These are phyloP conservation scores for Dicaeum eximium DNA, from an alignment of 2,113 vertebrate genomes.

Conservation along the genomic window DNA sequence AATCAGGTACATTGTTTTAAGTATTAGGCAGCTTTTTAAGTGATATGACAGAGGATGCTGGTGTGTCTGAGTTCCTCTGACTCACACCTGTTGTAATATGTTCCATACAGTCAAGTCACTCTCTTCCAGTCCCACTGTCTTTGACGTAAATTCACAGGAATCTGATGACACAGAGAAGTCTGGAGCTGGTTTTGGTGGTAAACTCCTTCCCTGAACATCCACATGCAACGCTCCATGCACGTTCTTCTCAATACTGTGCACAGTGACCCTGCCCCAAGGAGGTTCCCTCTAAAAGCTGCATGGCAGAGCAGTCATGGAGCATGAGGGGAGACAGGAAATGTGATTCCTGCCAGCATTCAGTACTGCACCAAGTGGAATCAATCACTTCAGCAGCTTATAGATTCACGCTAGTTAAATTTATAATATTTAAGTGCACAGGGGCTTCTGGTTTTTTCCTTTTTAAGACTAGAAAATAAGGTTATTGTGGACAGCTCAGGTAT, in stretches of 20 bases:
- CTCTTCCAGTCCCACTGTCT: not conserved
- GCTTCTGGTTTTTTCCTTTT: not conserved
- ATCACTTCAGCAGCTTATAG: not conserved
- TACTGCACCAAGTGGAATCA: not conserved
- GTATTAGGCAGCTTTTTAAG: not conserved
- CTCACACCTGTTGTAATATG: not conserved
- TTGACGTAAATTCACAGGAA: not conserved
- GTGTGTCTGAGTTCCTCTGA: not conserved
- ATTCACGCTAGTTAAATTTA: not conserved
- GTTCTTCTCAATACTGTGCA: not conserved
- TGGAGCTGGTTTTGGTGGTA: not conserved
- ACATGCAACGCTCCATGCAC: rapidly evolving
- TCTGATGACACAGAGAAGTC: not conserved
- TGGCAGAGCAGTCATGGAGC: rapidly evolving
- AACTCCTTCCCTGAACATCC: not conserved
- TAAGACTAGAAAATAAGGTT: conserved; percentile 17
- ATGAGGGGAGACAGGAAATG: not conserved
- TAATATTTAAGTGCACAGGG: not conserved
- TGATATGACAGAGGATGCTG: not conserved
- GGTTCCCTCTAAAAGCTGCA: not conserved
- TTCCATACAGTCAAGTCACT: not conserved
- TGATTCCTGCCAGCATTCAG: not conserved
- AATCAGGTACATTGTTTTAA: not conserved
- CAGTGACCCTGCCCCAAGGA: not conserved
- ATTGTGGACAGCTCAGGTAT: conserved; percentile 29